Conservation (phyloP, 2,113 vertebrate species). For the Rhinoderma darwinii region DNA sequence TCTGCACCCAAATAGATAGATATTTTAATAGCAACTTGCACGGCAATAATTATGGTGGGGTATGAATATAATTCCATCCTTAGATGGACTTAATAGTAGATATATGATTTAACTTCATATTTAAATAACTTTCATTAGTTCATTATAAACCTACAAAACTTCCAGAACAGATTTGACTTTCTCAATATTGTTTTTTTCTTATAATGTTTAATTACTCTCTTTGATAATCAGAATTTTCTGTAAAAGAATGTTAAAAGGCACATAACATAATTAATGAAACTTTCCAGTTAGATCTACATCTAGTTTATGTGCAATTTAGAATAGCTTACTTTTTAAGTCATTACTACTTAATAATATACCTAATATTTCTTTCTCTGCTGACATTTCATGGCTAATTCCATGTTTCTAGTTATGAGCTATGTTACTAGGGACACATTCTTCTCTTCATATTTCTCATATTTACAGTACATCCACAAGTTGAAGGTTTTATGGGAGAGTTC, state of each 20-base stretch:
- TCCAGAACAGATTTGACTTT: constrained; percentile 6
- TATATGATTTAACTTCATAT: not conserved
- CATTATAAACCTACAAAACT: not conserved
- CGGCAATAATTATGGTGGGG: not conserved
- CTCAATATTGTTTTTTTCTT: constrained; percentile 20
- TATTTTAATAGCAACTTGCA: too few species aligned
- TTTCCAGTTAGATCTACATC: not conserved
- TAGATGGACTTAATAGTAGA: not conserved
- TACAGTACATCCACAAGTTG: not conserved
- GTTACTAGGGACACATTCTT: not conserved
- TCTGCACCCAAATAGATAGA: too few species aligned
- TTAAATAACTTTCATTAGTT: not conserved
- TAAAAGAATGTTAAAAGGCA: not conserved
- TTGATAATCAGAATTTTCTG: constrained; percentile 4
- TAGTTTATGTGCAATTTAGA: not conserved
- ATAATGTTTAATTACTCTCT: constrained; percentile 10
- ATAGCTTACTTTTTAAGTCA: not conserved
- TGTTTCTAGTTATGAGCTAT: not conserved
- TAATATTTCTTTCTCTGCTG: not conserved
- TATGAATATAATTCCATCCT: not conserved
- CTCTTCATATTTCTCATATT: not conserved
- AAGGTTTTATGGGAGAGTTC: not conserved
- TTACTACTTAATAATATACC: not conserved
- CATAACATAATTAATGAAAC: not conserved
- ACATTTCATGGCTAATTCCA: not conserved